phyloP scores from a whole-genome alignment of 30 jellyfish, hydroid and myxozoan genomes.

The Hydractinia symbiolongicarpus region DNA sequence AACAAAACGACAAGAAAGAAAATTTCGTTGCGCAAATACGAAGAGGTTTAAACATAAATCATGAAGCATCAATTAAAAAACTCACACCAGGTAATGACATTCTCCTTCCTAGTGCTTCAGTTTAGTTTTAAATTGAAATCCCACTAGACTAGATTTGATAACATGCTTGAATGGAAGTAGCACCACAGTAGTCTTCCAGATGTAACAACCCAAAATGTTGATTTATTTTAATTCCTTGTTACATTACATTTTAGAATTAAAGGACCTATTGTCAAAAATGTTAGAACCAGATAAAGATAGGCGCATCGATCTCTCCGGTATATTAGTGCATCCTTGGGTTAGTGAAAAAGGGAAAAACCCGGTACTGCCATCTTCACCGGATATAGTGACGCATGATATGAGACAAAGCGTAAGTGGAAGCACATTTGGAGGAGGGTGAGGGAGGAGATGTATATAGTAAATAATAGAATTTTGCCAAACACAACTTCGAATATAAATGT shows the following conservation, averaged over 20 bases:
- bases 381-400: background rate
- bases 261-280: constrained; percentile 26
- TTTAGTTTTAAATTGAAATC: too few species aligned
- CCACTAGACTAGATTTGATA: too few species aligned
- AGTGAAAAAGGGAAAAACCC: constrained; percentile 48
- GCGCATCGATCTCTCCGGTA: constrained; percentile 32
- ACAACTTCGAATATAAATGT: too few species aligned
- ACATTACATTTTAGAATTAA: constrained; percentile 28
- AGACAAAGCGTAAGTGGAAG: background rate
- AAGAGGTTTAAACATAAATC: background rate
- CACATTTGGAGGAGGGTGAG: too few species aligned
- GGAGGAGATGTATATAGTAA: too few species aligned
- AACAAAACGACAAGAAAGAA: background rate
- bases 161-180: too few species aligned
- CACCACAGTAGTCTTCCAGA: too few species aligned
- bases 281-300: constrained; percentile 63
- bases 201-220: too few species aligned
- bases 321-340: constrained; percentile 50
- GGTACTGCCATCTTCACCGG: constrained; percentile 4
- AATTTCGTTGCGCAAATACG: constrained; percentile 12
- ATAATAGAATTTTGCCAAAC: too few species aligned
- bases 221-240: background rate
- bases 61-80: background rate
- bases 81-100: background rate
- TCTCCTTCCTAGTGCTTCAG: too few species aligned